phyloP scores from a whole-genome alignment of 2,888 invertebrate species.

The Agrotis ipsilon region DNA sequence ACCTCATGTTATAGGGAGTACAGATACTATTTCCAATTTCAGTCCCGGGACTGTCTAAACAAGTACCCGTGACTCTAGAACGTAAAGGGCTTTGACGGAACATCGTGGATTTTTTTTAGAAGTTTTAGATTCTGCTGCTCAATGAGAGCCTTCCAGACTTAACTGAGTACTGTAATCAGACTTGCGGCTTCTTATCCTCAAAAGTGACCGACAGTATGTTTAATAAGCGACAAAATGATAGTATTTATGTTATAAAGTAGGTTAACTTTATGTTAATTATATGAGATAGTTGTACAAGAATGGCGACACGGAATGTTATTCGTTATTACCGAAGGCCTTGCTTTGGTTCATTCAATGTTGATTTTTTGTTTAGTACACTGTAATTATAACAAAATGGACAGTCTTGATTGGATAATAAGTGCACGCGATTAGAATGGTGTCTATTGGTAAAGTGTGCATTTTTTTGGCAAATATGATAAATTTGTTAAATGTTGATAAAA shows the following conservation, averaged over 20 bases:
- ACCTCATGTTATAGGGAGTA: too few relatives aligned
- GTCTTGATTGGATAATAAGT: constrained; percentile 35
- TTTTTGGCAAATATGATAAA: not conserved
- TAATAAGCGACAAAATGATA: constrained; percentile 63
- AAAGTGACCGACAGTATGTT: constrained; percentile 24
- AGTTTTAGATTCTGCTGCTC: not conserved
- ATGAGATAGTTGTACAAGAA: constrained; percentile 73
- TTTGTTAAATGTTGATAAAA: too few relatives aligned
- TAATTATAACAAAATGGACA: constrained; percentile 49
- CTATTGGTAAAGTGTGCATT: not conserved
- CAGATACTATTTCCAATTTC: too few relatives aligned
- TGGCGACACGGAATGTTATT: constrained; percentile 65
- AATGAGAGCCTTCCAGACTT: not conserved
- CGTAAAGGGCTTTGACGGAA: too few relatives aligned
- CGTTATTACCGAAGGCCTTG: constrained; percentile 67
- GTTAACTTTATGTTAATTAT: constrained; percentile 72
- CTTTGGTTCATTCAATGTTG: constrained; percentile 57
- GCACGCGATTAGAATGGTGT: constrained; percentile 11
- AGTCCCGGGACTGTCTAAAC: too few relatives aligned
- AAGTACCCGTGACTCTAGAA: too few relatives aligned
- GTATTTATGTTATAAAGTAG: constrained; percentile 62
- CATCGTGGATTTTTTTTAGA: too few relatives aligned
- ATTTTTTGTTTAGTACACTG: constrained; percentile 56
- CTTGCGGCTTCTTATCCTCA: constrained; percentile 22
- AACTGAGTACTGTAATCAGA: not conserved